A percentile compares a stretch with the other conserved stretches of the same genome.
Evolutionary conservation across 2,113 vertebrate species (phyloP).

Genomic region (Camelus bactrianus): DNA sequence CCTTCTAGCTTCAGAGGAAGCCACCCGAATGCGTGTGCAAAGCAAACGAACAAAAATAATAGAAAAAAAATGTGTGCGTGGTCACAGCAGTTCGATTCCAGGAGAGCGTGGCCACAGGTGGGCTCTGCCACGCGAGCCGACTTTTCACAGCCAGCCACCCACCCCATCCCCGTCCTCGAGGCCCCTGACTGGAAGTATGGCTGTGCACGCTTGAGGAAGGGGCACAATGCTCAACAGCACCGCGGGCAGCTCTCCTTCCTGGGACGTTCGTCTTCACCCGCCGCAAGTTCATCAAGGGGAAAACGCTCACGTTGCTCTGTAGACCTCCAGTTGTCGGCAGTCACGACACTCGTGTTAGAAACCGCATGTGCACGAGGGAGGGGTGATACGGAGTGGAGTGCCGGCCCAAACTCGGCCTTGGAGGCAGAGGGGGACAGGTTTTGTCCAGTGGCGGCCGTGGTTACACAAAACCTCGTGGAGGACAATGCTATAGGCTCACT

Average conservation of each 20-base stretch:
- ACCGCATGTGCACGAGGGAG: rapidly evolving
- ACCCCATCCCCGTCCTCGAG: neutral
- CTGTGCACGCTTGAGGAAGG: neutral
- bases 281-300: neutral
- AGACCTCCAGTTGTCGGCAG: neutral
- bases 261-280: neutral
- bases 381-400: rapidly evolving
- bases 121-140: rapidly evolving
- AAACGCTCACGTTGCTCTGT: rapidly evolving
- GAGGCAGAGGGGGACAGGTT: no score
- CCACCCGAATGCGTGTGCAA: rapidly evolving
- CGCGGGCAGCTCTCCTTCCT: no score
- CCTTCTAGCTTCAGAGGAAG: neutral
- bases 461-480: neutral
- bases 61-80: neutral
- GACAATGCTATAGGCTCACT: rapidly evolving
- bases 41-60: neutral
- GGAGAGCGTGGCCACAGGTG: neutral
- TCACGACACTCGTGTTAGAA: neutral
- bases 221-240: neutral
- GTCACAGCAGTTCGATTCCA: neutral
- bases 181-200: neutral
- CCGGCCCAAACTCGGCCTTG: rapidly evolving
- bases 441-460: rapidly evolving
- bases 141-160: neutral